Conservation (phyloP, 2,797 vertebrate species). For the Rhynchotus rufescens region DNA sequence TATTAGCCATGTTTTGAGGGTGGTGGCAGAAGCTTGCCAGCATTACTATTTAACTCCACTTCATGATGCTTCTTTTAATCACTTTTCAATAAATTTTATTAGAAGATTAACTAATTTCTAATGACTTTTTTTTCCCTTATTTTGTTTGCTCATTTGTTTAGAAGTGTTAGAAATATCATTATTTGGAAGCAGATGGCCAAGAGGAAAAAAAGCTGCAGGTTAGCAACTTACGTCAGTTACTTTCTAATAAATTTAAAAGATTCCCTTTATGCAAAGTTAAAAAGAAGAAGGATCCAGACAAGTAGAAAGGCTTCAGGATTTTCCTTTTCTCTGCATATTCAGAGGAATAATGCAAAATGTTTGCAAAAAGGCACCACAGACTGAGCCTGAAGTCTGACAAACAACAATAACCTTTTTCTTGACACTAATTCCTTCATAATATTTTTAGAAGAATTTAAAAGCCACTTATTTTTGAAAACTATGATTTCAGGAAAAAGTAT, state of each 20-base stretch:
- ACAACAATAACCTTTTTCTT: constrained; percentile 69
- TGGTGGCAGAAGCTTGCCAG: background rate
- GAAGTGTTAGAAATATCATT: background rate
- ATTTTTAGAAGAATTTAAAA: constrained; percentile 74
- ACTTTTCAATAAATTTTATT: background rate
- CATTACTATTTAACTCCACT: background rate
- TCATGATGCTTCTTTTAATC: background rate
- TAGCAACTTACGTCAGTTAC: background rate
- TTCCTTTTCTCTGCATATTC: background rate
- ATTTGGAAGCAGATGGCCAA: background rate
- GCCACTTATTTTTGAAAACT: constrained; percentile 64
- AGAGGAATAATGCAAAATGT: constrained; percentile 27
- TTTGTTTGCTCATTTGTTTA: background rate
- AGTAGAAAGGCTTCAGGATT: background rate
- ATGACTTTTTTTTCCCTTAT: background rate
- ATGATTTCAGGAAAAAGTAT: constrained; percentile 65
- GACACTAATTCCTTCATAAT: constrained; percentile 68
- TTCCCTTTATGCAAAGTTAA: background rate
- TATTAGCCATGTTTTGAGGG: background rate
- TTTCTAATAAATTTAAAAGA: background rate
- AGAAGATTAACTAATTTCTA: background rate
- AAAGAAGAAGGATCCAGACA: background rate
- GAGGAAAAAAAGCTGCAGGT: background rate
- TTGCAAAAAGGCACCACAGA: constrained; percentile 37
- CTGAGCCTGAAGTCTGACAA: constrained; percentile 55